These are phyloP conservation scores for Adelphocoris suturalis DNA, from an alignment of 2,888 invertebrate genomes.

Conservation along the genomic window DNA sequence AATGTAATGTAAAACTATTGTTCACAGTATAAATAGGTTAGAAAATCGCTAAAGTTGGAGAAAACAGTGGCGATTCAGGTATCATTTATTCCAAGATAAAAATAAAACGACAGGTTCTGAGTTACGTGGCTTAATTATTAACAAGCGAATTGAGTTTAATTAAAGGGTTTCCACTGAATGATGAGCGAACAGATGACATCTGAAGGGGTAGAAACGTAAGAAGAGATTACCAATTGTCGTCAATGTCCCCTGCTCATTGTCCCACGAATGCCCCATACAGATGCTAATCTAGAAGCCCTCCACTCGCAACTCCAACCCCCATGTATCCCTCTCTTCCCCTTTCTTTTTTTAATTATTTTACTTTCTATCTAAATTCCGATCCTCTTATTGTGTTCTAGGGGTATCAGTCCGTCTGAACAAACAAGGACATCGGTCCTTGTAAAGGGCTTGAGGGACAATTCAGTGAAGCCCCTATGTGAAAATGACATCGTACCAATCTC, in stretches of 20 bases:
- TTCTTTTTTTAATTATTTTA: constrained; percentile 67
- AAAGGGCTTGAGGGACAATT: constrained; percentile 14
- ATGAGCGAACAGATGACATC: constrained; percentile 64
- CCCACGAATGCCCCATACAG: constrained; percentile 51
- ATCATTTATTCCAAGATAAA: no score
- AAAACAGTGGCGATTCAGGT: no score
- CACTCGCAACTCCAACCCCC: constrained; percentile 25
- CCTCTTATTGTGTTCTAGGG: constrained; percentile 64
- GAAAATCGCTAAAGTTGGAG: no score
- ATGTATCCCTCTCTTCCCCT: neutral
- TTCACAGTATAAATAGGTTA: no score
- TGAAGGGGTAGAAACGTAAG: constrained; percentile 65
- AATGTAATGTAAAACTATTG: no score
- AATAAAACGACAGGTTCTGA: neutral
- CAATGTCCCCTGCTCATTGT: constrained; percentile 59
- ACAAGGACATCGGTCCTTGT: constrained; percentile 57
- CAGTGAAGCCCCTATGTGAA: constrained; percentile 48
- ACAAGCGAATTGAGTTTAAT: constrained; percentile 41
- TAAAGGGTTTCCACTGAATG: constrained; percentile 52
- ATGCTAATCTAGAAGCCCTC: constrained; percentile 65
- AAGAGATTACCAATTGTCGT: constrained; percentile 69
- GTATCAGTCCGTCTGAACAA: constrained; percentile 68
- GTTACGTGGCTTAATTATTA: neutral
- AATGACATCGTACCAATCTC: constrained; percentile 50
- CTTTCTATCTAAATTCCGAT: constrained; percentile 69